Conservation (phyloP, 2,888 invertebrate genomes). For the Chloromyia formosa region DNA sequence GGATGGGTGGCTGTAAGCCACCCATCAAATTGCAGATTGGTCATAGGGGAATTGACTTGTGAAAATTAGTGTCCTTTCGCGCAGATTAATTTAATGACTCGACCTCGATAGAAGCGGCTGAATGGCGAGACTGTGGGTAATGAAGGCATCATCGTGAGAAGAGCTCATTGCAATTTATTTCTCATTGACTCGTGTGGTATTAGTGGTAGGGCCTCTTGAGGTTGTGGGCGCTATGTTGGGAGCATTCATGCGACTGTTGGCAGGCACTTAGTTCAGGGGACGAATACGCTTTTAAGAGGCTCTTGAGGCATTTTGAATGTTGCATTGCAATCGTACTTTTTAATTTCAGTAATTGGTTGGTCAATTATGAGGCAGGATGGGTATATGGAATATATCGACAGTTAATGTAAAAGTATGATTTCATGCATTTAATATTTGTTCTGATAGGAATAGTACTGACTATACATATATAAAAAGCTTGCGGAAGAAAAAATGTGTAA, state of each 20-base stretch:
- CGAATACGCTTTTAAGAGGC: slow-evolving; percentile 17
- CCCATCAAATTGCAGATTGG: neutral
- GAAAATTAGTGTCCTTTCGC: slow-evolving; percentile 48
- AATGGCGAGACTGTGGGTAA: neutral
- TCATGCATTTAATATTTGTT: too few relatives aligned
- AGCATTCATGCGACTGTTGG: neutral
- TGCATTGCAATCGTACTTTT: slow-evolving; percentile 10
- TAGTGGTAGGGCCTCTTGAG: slow-evolving; percentile 6
- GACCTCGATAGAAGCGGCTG: neutral
- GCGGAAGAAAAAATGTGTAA: too few relatives aligned
- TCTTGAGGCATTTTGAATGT: slow-evolving; percentile 7
- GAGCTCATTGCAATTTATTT: slow-evolving; percentile 2
- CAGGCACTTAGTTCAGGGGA: slow-evolving; percentile 23
- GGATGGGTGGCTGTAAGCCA: neutral
- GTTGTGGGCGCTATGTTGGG: slow-evolving; percentile 5
- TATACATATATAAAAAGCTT: too few relatives aligned
- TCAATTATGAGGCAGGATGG: neutral
- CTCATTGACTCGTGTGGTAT: slow-evolving; percentile 7
- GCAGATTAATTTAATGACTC: slow-evolving; percentile 51
- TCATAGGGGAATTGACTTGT: neutral
- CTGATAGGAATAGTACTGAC: too few relatives aligned
- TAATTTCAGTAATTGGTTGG: slow-evolving; percentile 35
- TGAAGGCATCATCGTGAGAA: neutral
- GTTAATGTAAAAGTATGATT: too few relatives aligned
- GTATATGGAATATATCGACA: too few relatives aligned